Base-by-base conservation (phyloP, 2,113 vertebrate genomes). In the Otis tarda region DNA sequence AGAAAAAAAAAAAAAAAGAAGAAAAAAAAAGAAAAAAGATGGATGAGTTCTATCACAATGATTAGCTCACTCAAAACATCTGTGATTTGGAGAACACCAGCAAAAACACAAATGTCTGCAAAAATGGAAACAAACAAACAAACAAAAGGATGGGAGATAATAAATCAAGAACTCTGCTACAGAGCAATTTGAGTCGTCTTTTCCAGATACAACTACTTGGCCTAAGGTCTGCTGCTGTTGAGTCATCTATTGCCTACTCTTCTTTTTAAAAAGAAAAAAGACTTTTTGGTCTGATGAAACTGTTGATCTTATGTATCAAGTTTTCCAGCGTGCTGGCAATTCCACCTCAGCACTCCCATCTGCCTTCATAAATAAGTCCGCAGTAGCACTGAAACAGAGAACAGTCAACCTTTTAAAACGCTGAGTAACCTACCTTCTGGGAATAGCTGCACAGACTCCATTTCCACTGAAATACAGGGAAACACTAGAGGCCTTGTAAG, bases 111-210 rank as follows among this genome's bases (percentile, higher is more conserved):
- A 92, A 97, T 53, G 80, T 59, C 83, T 85, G 87, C 68, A 98
- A 93, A 89, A 94, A 94, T 98, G 96, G 96, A 64, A 94, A 89
- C 57, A 23, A 92, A 76, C 6, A 91, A 95, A 77, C 50, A 94
- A 87, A 93, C 87, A 95, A 94, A 95, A 93, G 39, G 92, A 98
- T 97, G 97, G 82, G 57, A 95, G 83, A 90, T 77, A 82, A 96
- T 83, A 95, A 95, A 96, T 69, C 77, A 94, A 96, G 92, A 94
- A 83, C 95, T 91, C 93, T 95, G 93, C 80, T 82, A 71, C 22
- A 90, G 82, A 82, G 83, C 43, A 90, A 60, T 85, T 45, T 92
- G 76, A 84, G 89, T 95, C 25, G 49, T 37, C 77, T 92, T 82
- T 95, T 97, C 90, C 89, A 90, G 35, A 71, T 73, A 80, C 57